phyloP scores from a whole-genome alignment of 2,888 invertebrate species.

The Tricholauxania praeusta region DNA sequence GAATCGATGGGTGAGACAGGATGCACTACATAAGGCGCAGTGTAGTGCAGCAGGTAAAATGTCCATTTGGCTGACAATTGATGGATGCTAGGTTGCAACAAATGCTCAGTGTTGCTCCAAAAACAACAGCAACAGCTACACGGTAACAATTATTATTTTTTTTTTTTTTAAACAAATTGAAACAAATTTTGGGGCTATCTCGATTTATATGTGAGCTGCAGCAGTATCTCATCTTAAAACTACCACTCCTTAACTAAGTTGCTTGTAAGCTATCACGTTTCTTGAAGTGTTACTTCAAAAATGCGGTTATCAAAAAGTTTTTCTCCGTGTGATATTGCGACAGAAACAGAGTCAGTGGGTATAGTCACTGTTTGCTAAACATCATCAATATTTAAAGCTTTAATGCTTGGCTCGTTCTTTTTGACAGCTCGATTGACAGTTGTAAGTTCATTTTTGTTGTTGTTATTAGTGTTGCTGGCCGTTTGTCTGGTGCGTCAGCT shows the following conservation, averaged over 20 bases:
- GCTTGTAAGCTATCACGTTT: too few relatives aligned
- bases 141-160: too few relatives aligned
- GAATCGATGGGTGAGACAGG: slow-evolving; percentile 7
- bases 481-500: slow-evolving; percentile 52
- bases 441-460: slow-evolving; percentile 27
- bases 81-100: slow-evolving; percentile 51
- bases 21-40: neutral
- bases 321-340: neutral
- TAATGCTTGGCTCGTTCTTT: slow-evolving; percentile 37
- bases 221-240: too few relatives aligned
- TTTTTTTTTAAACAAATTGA: too few relatives aligned
- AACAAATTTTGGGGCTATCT: too few relatives aligned
- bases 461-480: slow-evolving; percentile 15
- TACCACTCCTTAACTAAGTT: too few relatives aligned
- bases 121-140: too few relatives aligned
- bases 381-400: slow-evolving; percentile 40
- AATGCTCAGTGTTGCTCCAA: too few relatives aligned
- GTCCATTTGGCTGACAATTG: slow-evolving; percentile 53
- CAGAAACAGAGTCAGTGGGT: slow-evolving; percentile 8
- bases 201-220: too few relatives aligned
- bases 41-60: slow-evolving; percentile 5
- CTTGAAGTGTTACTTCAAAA: too few relatives aligned
- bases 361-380: slow-evolving; percentile 9
- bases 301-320: too few relatives aligned
- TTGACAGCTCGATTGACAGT: slow-evolving; percentile 51